Conservation (phyloP, 2,797 vertebrate genomes). For the Limnodromus scolopaceus region DNA sequence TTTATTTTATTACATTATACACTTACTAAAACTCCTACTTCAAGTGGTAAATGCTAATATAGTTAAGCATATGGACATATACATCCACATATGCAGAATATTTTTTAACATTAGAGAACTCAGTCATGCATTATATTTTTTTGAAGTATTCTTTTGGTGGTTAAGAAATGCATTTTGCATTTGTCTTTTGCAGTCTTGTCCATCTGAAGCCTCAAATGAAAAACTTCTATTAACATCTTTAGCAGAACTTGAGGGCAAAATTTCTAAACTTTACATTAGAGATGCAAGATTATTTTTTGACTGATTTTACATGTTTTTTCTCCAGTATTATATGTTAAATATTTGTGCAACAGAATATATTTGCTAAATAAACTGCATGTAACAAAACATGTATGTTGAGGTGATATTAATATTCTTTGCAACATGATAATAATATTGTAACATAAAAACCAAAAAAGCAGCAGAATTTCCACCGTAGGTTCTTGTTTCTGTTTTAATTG, state of each 20-base stretch:
- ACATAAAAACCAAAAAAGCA: background rate
- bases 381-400: background rate
- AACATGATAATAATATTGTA: background rate
- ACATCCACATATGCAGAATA: background rate
- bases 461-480: background rate
- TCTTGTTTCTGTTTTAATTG: background rate
- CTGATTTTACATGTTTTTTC: background rate
- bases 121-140: background rate
- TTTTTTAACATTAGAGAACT: background rate
- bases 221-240: background rate
- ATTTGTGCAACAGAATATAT: background rate
- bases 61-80: background rate
- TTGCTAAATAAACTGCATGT: background rate
- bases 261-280: background rate
- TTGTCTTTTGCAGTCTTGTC: background rate
- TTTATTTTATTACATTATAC: background rate
- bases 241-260: background rate
- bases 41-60: background rate
- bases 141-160: background rate
- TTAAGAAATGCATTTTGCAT: background rate
- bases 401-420: background rate
- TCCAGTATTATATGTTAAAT: background rate
- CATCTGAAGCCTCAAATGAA: background rate
- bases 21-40: background rate
- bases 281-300: background rate